Evolutionary conservation across 2,888 invertebrate genomes (phyloP).

Genomic region (Folsomia manolachei): DNA sequence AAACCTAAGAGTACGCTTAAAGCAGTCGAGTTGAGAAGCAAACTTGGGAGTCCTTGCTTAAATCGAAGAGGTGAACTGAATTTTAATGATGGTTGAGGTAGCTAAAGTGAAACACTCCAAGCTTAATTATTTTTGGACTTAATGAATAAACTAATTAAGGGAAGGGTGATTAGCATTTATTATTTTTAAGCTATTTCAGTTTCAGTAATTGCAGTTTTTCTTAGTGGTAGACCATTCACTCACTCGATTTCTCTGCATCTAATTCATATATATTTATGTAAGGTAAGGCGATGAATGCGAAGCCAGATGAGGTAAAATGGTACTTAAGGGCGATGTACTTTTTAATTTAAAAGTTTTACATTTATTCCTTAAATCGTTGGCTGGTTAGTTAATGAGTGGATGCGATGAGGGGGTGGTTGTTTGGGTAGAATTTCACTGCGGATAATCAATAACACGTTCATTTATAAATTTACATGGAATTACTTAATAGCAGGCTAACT

Average conservation of each 20-base stretch:
- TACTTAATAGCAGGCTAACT: not conserved
- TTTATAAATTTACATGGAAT: no score
- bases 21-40: not conserved
- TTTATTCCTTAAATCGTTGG: not conserved
- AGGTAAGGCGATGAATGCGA: not conserved
- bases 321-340: not conserved
- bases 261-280: no score
- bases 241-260: not conserved
- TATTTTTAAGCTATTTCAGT: not conserved
- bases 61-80: not conserved
- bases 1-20: no score
- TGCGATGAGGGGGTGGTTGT: not conserved
- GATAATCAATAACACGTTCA: no score
- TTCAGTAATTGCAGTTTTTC: no score
- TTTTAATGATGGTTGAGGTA: not conserved
- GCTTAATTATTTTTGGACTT: not conserved
- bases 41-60: not conserved
- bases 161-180: constrained; percentile 1
- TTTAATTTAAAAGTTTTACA: not conserved
- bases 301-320: not conserved
- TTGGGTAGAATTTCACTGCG: not conserved
- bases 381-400: not conserved
- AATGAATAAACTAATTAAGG: constrained; percentile 1
- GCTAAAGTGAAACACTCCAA: no score
- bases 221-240: not conserved